These are phyloP conservation scores for Schlechtendalia chinensis DNA, from an alignment of 1,140 invertebrate species.

Conservation along the genomic window DNA sequence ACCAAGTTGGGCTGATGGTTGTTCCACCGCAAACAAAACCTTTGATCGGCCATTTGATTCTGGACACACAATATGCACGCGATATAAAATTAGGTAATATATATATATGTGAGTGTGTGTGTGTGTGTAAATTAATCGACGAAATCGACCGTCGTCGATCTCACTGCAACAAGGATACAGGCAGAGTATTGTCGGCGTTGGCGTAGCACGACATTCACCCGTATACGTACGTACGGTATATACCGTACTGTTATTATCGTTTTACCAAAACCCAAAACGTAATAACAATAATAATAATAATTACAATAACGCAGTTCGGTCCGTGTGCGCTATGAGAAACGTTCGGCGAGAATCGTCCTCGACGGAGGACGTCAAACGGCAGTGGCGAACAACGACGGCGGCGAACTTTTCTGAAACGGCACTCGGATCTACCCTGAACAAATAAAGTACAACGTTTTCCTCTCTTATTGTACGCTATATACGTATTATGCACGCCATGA, in stretches of 20 bases:
- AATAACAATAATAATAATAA: neutral
- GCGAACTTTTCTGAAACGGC: no score
- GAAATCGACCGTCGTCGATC: no score
- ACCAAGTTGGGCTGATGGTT: conserved; percentile 87
- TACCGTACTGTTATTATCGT: neutral
- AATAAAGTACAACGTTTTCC: no score
- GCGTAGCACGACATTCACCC: neutral
- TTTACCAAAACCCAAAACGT: neutral
- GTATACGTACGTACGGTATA: neutral
- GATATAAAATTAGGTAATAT: neutral
- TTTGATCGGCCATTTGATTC: conserved; percentile 63
- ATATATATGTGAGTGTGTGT: no score
- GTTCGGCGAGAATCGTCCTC: neutral
- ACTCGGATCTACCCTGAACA: conserved; percentile 16
- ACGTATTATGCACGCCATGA: neutral
- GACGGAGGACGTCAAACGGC: neutral
- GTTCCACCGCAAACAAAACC: conserved; percentile 85
- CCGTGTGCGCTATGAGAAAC: no score
- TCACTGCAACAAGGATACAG: neutral
- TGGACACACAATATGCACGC: neutral
- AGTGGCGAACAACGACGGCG: neutral
- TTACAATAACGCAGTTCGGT: neutral
- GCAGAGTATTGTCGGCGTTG: neutral
- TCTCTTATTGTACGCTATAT: no score
- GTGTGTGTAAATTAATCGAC: no score